Evolutionary conservation across 2,888 invertebrate genomes (phyloP).

Genomic region (Lasius platythorax): DNA sequence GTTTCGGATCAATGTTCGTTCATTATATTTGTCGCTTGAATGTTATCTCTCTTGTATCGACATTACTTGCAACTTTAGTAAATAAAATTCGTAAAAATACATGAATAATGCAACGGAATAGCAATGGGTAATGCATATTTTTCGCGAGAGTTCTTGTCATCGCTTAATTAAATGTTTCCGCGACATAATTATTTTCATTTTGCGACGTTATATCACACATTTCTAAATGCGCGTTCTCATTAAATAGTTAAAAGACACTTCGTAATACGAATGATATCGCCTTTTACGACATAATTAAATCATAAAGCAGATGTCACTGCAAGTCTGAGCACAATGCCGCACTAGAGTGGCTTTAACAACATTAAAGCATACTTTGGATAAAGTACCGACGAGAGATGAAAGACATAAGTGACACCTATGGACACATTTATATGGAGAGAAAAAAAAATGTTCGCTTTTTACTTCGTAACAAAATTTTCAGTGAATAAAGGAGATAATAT

Average conservation of each 20-base stretch:
- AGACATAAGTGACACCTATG: slow-evolving; percentile 62
- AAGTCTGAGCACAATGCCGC: slow-evolving; percentile 59
- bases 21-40: not conserved
- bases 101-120: not conserved
- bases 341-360: slow-evolving; percentile 62
- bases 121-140: not conserved
- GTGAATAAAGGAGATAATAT: not conserved
- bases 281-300: slow-evolving; percentile 49
- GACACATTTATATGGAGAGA: slow-evolving; percentile 58
- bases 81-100: not conserved
- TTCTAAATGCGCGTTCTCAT: slow-evolving; percentile 4
- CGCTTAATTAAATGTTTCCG: slow-evolving; percentile 31
- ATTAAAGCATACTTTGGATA: slow-evolving; percentile 38
- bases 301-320: slow-evolving; percentile 63
- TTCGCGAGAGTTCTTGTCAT: not conserved
- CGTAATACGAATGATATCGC: slow-evolving; percentile 23
- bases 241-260: slow-evolving; percentile 60
- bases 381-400: slow-evolving; percentile 50
- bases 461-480: not conserved
- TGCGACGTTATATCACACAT: not conserved
- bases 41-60: not conserved
- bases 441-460: slow-evolving; percentile 38
- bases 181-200: slow-evolving; percentile 22
- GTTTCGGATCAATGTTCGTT: not conserved
- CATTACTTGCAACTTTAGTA: not conserved